These are phyloP conservation scores for Campodea augens DNA, from an alignment of 1,140 invertebrate genomes.

Conservation along the genomic window DNA sequence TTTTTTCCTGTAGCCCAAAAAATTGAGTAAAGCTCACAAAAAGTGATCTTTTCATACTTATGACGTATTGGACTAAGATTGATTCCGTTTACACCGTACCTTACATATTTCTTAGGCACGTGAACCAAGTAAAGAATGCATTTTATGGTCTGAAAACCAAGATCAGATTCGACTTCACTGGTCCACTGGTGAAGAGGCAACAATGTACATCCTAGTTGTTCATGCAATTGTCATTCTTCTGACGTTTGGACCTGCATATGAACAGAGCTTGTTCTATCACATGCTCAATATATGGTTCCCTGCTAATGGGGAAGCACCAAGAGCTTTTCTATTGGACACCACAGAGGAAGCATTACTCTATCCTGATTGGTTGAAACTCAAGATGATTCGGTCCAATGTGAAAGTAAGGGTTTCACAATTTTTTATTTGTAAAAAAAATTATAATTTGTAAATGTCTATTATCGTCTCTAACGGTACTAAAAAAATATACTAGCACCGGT, in stretches of 20 bases:
- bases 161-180: conserved; percentile 54
- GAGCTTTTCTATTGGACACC: conserved; percentile 62
- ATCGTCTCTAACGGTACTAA: too few species aligned
- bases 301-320: conserved; percentile 31
- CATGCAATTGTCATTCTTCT: conserved; percentile 88
- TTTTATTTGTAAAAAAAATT: too few species aligned
- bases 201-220: conserved; percentile 70
- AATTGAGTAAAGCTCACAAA: too few species aligned
- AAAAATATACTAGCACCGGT: too few species aligned
- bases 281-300: conserved; percentile 50
- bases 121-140: conserved; percentile 38
- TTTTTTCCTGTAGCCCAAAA: too few species aligned
- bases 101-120: conserved; percentile 23
- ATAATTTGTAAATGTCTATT: too few species aligned
- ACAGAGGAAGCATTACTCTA: conserved; percentile 68
- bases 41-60: too few species aligned
- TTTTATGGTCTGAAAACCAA: conserved; percentile 40
- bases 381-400: conserved; percentile 78
- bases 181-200: conserved; percentile 59
- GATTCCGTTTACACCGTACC: too few species aligned
- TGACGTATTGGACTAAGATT: too few species aligned
- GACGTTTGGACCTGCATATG: conserved; percentile 42
- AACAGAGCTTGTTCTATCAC: conserved; percentile 31
- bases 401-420: too few species aligned
- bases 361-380: conserved; percentile 84